Base-by-base conservation (phyloP, 2,113 vertebrate species). In the Rhinogobius similis region DNA sequence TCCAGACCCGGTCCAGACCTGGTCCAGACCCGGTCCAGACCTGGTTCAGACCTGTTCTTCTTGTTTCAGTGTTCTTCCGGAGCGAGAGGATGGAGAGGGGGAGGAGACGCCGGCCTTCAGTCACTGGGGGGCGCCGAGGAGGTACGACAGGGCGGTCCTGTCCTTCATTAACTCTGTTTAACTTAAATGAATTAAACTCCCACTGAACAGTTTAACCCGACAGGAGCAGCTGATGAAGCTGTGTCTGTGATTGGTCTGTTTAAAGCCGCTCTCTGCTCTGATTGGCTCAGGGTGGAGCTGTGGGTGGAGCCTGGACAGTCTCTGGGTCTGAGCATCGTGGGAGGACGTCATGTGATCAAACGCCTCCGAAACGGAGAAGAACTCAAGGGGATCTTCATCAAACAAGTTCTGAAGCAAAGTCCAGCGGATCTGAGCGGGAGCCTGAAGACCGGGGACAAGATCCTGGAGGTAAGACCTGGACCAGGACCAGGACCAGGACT, bases 261-360 rank as follows among this genome's bases (percentile, higher is more conserved):
- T 12, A 4, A 43, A 16, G 4, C 3, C 32, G 32, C 5, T 10
- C 27, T 16, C 5, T 1, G 8, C 14, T 58, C 4, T 58, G 55
- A 58, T 58, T 29, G 24, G 55, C 10, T 0, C 81, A 98, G 97
- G 27, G 94, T 99, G 87, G 96, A 98, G 87, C 95, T 99, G 82
- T 94, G 94, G 78, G 91, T 93, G 71, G 94, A 96, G 56, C 93
- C 94, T 6, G 77, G 91, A 0, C 93, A 95, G 78, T 95, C 96
- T 65, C 93, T 99, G 84, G 98, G 98, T 46, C 96, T 99, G 91
- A 99, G 97, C 80, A 99, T 99, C 62, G 97, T 99, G n/a, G 98
- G 98, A 20, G 98, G 98, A 8, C 94, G 91, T 8, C 94, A 93
- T 0, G 89, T 98, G 79, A 99, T 98, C 93, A 99, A 97, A 85